phyloP scores from a whole-genome alignment of 1,140 invertebrate genomes.

The Drosophila kepulauana region DNA sequence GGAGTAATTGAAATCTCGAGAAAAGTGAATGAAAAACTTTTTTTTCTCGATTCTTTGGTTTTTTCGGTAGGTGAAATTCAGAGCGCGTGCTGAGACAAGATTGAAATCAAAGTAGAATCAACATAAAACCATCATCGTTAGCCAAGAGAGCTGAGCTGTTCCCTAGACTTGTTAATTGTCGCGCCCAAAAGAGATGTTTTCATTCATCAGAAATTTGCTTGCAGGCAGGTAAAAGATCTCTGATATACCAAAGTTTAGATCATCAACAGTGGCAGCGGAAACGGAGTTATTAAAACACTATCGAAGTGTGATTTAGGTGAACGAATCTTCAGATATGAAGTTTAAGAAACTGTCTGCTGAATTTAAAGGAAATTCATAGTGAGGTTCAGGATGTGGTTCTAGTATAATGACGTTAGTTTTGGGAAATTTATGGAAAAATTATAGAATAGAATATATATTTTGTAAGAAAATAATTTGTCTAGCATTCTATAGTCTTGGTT shows the following conservation, averaged over 20 bases:
- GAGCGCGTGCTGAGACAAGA: constrained; percentile 65
- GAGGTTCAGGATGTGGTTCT: background rate
- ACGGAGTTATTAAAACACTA: constrained; percentile 21
- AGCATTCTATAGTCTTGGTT: too few species aligned
- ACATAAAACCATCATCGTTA: background rate
- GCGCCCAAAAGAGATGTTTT: constrained; percentile 45
- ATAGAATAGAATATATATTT: background rate
- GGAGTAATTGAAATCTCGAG: constrained; percentile 54
- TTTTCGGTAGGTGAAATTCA: constrained; percentile 41
- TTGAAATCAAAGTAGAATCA: constrained; percentile 43
- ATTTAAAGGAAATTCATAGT: background rate
- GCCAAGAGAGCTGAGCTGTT: background rate
- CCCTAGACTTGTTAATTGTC: constrained; percentile 47
- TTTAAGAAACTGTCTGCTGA: background rate
- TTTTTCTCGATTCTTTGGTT: constrained; percentile 1
- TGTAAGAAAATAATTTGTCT: background rate
- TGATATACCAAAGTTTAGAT: background rate
- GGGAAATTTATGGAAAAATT: too few species aligned
- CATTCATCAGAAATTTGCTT: constrained; percentile 63
- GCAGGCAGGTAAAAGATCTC: constrained; percentile 42
- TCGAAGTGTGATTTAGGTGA: background rate
- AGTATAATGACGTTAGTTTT: too few species aligned
- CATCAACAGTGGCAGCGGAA: constrained; percentile 57
- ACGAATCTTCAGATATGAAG: background rate
- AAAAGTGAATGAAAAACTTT: constrained; percentile 69